phyloP scores from a whole-genome alignment of 2,797 vertebrate genomes.

The Mastacembelus armatus region DNA sequence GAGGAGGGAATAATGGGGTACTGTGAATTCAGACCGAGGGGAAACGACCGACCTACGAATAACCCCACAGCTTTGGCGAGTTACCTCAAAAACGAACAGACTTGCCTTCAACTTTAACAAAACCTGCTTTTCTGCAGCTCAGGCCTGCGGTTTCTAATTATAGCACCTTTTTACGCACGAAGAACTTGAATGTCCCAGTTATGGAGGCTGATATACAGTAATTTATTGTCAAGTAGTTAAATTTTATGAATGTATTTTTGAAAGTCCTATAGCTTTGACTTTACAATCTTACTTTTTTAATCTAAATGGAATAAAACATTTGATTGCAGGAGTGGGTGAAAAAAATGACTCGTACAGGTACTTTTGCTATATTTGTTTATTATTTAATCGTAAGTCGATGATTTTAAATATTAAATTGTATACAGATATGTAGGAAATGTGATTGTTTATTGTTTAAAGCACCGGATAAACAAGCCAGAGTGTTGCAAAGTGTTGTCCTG shows the following conservation, averaged over 20 bases:
- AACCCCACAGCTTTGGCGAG: slow-evolving; percentile 84
- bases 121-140: slow-evolving; percentile 78
- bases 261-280: slow-evolving; percentile 43
- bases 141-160: slow-evolving; percentile 81
- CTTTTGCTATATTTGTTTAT: not conserved
- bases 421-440: too few species aligned
- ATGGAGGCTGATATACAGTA: slow-evolving; percentile 64
- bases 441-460: not conserved
- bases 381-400: not conserved
- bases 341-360: not conserved
- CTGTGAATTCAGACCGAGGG: slow-evolving; percentile 72
- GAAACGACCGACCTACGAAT: slow-evolving; percentile 83
- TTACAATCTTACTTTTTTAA: slow-evolving; percentile 16
- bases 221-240: slow-evolving; percentile 77
- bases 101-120: slow-evolving; percentile 82
- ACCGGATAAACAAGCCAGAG: not conserved
- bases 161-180: slow-evolving; percentile 78
- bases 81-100: slow-evolving; percentile 81
- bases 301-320: slow-evolving; percentile 14
- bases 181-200: slow-evolving; percentile 77
- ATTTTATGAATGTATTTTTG: slow-evolving; percentile 61
- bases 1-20: slow-evolving; percentile 73
- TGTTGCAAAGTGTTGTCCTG: not conserved
- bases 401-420: too few species aligned
- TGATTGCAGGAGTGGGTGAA: slow-evolving; percentile 12